Percentiles rank a stretch among this genome's conserved stretches.
Conservation (phyloP, 2,113 vertebrate species). For the Pimephales promelas region DNA sequence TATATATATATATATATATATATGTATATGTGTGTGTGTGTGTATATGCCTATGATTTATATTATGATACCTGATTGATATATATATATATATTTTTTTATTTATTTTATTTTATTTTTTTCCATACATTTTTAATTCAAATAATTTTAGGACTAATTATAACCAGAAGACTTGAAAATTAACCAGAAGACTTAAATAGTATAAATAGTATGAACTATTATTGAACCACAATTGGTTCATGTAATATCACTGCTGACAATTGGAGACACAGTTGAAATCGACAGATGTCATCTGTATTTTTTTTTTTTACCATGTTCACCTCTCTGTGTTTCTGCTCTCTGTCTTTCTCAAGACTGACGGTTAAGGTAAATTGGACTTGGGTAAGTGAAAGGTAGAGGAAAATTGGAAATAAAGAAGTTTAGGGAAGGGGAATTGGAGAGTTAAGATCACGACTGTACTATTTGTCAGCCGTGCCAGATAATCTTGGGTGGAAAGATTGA, state of each 20-base stretch:
- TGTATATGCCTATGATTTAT: no score
- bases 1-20: no score
- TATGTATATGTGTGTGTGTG: no score
- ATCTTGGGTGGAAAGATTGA: constrained; percentile 9
- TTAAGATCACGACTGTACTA: neutral
- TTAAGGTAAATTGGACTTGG: constrained; percentile 10
- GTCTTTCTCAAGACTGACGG: neutral
- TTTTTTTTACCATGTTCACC: neutral
- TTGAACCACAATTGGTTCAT: neutral
- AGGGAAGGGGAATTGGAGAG: neutral
- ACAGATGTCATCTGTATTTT: constrained; percentile 2
- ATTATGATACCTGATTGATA: no score
- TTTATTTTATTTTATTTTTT: no score
- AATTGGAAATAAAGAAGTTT: neutral
- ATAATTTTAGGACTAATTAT: no score
- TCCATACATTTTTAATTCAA: no score
- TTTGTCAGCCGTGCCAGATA: neutral
- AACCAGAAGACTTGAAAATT: neutral
- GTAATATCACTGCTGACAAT: neutral
- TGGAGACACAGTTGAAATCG: neutral
- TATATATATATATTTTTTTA: no score
- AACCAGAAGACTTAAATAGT: no score
- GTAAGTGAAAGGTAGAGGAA: no score
- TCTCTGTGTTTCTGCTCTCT: neutral
- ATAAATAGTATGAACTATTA: neutral